Percentiles rank a stretch among this genome's conserved stretches.
These are phyloP conservation scores for Aporophyla nigra DNA, from an alignment of 2,888 invertebrate species.

Conservation along the genomic window DNA sequence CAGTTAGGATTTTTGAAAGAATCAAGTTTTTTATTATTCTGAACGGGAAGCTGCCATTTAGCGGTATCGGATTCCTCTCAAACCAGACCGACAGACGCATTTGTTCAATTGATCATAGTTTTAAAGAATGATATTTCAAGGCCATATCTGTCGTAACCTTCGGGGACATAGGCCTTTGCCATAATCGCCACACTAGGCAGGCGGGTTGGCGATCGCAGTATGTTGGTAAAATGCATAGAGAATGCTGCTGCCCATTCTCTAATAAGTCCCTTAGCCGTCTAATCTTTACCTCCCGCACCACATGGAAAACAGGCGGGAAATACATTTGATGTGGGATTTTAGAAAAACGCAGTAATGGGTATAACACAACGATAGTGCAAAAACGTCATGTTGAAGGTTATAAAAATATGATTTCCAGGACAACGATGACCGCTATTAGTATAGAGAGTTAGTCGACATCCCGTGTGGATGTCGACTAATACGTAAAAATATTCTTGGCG, in stretches of 20 bases:
- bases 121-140: not conserved
- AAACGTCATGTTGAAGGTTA: not conserved
- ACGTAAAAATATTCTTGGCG: no score
- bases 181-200: no score
- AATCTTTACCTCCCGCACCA: no score
- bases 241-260: no score
- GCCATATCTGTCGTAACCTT: not conserved
- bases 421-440: not conserved
- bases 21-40: conserved; percentile 10
- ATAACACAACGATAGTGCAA: not conserved
- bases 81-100: not conserved
- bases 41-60: not conserved
- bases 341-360: not conserved
- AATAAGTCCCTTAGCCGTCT: no score
- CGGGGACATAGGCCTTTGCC: no score
- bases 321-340: no score
- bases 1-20: conserved; percentile 44
- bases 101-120: not conserved
- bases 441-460: not conserved
- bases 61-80: conserved; percentile 2
- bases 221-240: no score
- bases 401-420: not conserved
- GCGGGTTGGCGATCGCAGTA: no score
- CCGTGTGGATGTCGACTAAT: no score
- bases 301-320: no score